Evolutionary conservation across 2,888 invertebrate genomes (phyloP).

Genomic region (Baccha elongata): DNA sequence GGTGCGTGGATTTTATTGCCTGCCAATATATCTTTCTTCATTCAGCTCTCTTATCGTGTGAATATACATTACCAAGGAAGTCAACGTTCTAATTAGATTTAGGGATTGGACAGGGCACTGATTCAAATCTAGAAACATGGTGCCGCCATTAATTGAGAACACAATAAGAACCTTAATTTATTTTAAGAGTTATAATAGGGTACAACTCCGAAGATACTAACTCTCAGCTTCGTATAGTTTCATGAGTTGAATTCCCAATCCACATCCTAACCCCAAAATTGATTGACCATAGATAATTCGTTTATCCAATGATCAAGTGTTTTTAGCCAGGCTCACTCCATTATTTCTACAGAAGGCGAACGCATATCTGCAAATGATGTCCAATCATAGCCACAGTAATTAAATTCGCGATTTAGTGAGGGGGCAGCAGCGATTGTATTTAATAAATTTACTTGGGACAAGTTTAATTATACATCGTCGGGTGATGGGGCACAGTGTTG

Average conservation of each 20-base stretch:
- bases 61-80: slow-evolving; percentile 23
- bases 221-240: background rate
- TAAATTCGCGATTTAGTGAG: slow-evolving; percentile 28
- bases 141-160: slow-evolving; percentile 28
- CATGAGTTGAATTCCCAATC: slow-evolving; percentile 5
- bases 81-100: slow-evolving; percentile 22
- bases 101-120: background rate
- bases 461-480: slow-evolving; percentile 51
- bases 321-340: slow-evolving; percentile 1
- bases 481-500: slow-evolving; percentile 11
- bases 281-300: slow-evolving; percentile 29
- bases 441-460: slow-evolving; percentile 36
- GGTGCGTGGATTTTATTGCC: slow-evolving; percentile 40
- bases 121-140: slow-evolving; percentile 24
- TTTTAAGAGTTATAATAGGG: slow-evolving; percentile 5
- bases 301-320: background rate
- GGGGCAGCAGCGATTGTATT: slow-evolving; percentile 28
- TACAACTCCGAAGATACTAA: background rate
- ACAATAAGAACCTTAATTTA: slow-evolving; percentile 28
- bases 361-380: slow-evolving; percentile 37
- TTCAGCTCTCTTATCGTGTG: slow-evolving; percentile 22
- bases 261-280: background rate
- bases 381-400: slow-evolving; percentile 43
- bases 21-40: slow-evolving; percentile 37
- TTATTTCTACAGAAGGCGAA: background rate